Base-by-base conservation (phyloP, 2,797 vertebrate genomes). In the Cottoperca gobio region DNA sequence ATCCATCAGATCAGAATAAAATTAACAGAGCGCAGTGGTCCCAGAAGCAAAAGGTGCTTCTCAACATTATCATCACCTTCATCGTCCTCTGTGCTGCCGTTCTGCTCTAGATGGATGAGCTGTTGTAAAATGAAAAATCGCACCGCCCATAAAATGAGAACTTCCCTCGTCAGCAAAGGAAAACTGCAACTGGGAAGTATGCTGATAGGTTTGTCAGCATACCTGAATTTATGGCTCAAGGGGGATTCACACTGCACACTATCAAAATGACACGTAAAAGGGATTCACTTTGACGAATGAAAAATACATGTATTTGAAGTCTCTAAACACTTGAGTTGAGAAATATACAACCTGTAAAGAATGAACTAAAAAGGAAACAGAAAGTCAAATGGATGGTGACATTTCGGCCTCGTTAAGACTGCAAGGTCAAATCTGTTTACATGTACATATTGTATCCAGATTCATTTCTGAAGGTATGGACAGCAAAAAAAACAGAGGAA, bases 41-140 rank as follows among this genome's bases (percentile, higher is more conserved):
- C 58, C 50, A 46, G 62, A 70, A 48, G 48, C 39, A 61, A 81
- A 66, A 63, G 17, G 60, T 59, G 52, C 45, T 63, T 81, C 53
- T 77, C 23, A 39, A 81, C 26, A 53, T 59, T 37, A 82, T 84
- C 78, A 76, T 72, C 60, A 69, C 59, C 68, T 33, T 14, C 60
- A 6, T 73, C 2, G 6, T 64, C 71, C 60, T 64, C 57, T 45
- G 59, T 14, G 77, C 73, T 65, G 59, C 60, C 64, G 39, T 33
- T 76, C 63, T 31, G 37, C 57, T 79, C 26, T 12, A 79, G 84
- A 90, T 82, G 73, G 87, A 91, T 86, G 85, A 86, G 78, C 23
- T 64, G 62, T 48, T 68, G 35, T 52, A 33, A 66, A 50, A 75
- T 64, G 46, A 78, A 82, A n/a, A 74, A 78, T 66, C 73, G 68